Evolutionary conservation across 2,888 invertebrate species (phyloP), one percentile per base, ranked within the genome.

Genomic region (Dusona sp.): DNA sequence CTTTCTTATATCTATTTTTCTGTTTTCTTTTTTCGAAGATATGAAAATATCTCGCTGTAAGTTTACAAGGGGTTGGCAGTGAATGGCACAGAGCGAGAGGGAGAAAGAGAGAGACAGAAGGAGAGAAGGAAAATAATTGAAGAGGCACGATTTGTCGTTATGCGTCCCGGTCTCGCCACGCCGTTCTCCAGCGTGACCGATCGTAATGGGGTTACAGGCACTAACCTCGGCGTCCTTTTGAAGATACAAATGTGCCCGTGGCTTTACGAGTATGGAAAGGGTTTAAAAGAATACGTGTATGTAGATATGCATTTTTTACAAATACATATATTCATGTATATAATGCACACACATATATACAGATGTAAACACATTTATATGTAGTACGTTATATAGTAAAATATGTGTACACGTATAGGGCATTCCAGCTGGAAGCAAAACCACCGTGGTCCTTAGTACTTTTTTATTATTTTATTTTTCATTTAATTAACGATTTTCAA

Each of bases 201-300:
- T 91, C 88, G 90, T 90, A 90, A 91, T 89, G 89, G 90, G 91
- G 91, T 91, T 91, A 91, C 88, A 90, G 89, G 87, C 88, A 89
- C 88, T 91, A 91, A 91, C 91, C 92, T 87, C 89, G 90, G 88
- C 88, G 89, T 90, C 86, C 87, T 85, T 86, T 87, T 88, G 86
- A 89, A 86, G 90, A 90, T 90, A 91, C 90, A 90, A 91, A 91
- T 91, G 91, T 89, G 89, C 90, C 89, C 73, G 87, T 78, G 77
- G 81, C 70, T 87, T 87, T 87, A 84, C 78, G 84, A 79, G 86
- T 86, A 86, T 84, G 84, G 64, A 84, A 77, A 79, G 68, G 74
- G 67, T 68, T 67, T 75, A 81, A 80, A 61, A 74, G 78, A 81
- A 84, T 80, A 70, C 61, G 54, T 64, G 61, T 36, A 79, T 67